These are phyloP conservation scores for Notospermus geniculatus DNA, from an alignment of 1,140 invertebrate species.

Conservation along the genomic window DNA sequence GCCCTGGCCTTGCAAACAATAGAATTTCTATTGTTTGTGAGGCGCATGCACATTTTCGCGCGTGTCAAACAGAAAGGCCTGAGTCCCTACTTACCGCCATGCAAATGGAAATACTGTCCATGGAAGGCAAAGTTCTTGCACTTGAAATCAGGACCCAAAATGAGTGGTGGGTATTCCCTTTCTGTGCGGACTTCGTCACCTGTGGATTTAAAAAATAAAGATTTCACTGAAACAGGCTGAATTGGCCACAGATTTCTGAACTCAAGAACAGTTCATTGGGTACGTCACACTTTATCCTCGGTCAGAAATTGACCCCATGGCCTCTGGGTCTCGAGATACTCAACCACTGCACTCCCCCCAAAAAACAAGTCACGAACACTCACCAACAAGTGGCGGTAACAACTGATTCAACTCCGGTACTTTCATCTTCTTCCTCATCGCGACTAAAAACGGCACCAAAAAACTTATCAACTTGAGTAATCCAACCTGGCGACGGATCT, in stretches of 20 bases:
- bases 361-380: background rate
- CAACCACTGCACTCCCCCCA: too few species aligned
- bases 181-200: constrained; percentile 55
- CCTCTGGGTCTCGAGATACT: too few species aligned
- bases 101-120: constrained; percentile 50
- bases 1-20: too few species aligned
- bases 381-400: constrained; percentile 45
- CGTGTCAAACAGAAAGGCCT: too few species aligned
- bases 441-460: constrained; percentile 50
- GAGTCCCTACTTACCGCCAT: constrained; percentile 53
- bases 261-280: too few species aligned
- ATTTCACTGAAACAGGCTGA: background rate
- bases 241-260: too few species aligned
- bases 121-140: constrained; percentile 48
- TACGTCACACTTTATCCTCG: too few species aligned
- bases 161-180: constrained; percentile 53
- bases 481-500: constrained; percentile 41
- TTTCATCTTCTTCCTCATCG: constrained; percentile 53
- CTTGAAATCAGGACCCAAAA: constrained; percentile 46
- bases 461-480: constrained; percentile 51
- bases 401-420: constrained; percentile 50
- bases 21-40: too few species aligned
- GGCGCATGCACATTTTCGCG: too few species aligned
- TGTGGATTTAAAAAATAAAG: constrained; percentile 23
- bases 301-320: too few species aligned